Evolutionary conservation across 2,113 vertebrate genomes (phyloP), one percentile per base, ranked within the genome.

Genomic region (Papio anubis): DNA sequence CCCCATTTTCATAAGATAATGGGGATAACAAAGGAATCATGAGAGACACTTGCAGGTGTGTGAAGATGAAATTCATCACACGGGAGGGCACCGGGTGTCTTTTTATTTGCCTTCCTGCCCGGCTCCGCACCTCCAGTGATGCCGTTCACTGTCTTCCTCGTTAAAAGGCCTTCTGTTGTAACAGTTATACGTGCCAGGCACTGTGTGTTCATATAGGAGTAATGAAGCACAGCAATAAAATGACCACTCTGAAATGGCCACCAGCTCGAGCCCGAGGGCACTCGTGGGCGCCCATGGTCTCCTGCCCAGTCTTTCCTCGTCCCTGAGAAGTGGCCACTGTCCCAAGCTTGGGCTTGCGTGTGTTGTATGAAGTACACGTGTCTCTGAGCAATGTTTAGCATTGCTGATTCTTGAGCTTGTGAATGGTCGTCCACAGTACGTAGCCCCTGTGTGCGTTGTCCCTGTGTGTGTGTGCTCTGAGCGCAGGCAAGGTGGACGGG

Each of bases 171-270:
- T 21, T 27, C 32, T 8, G 2, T 55, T 6, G 0, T 17, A 14
- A 17, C 0, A 1, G 4, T 17, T 1, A 3, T 1, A 13, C 50
- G 0, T 17, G 2, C 43, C 45, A 21, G 82, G 83, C 64, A 0
- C 43, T 0, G 70, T 1, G 40, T 59, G n/a, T 23, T 7, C 30
- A 5, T 3, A 0, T 4, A 1, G 6, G 0, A 5, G 61, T 14
- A 23, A 8, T 1, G 6, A 16, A 50, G 30, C 16, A 4, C 6
- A 21, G 61, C 73, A 1, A 6, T 30, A 0, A 6, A 3, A 1
- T 2, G 73, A 4, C 8, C 13, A 13, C 40, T 12, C 25, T 50
- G 30, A 18, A 3, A 10, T 7, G 10, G 5, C 45, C 4, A 5
- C 52, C 20, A 14, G 38, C 70, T 12, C 1, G 1, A 21, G 8